Base-by-base conservation (phyloP, 2,888 invertebrate species). In the Drosophila maculinotata region DNA sequence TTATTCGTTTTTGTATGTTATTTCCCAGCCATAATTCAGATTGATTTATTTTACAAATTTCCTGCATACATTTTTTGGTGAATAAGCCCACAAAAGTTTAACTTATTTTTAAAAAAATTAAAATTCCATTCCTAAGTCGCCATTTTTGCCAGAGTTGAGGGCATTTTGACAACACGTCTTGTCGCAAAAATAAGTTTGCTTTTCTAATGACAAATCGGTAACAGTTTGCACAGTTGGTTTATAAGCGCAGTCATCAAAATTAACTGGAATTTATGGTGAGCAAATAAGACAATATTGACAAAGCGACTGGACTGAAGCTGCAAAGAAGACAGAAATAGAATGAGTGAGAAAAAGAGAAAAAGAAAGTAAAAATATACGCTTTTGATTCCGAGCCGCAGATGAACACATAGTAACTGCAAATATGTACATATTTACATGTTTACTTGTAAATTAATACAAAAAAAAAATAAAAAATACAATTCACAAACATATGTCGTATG, bases 201-300 rank as follows among this genome's bases (percentile, higher is more conserved):
- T 54, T 62, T 49, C 38, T 56, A 53, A 26, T 54, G 39, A 60
- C 47, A 64, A 58, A 48, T 66, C 17, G 31, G 51, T 56, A 36
- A 48, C 54, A 52, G 47, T 59, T 44, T 25, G 25, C 38, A 20
- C 33, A 39, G 17, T 25, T 15, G 15, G 39, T 26, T 39, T 31
- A 36, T 33, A 30, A n/a, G 33, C 30, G 20, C 6, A 41, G 58
- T 68, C 51, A 72, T 57, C 41, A 59, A 63, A 54, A 60, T 60
- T 78, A 59, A 62, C 59, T 45, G 10, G 49, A 63, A 60, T 78
- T 65, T 65, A 10, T 25, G 12, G 20, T 57, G 54, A 33, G 41
- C 62, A 54, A 69, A 59, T 56, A 53, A 33, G 8, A 15, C 20
- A 49, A 48, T 67, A 41, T 67, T 49, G n/a, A 35, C 33, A 23